Percentiles rank a stretch among this genome's conserved stretches.
phyloP scores from a whole-genome alignment of 2,113 vertebrate species.

The Corydoras sp. region DNA sequence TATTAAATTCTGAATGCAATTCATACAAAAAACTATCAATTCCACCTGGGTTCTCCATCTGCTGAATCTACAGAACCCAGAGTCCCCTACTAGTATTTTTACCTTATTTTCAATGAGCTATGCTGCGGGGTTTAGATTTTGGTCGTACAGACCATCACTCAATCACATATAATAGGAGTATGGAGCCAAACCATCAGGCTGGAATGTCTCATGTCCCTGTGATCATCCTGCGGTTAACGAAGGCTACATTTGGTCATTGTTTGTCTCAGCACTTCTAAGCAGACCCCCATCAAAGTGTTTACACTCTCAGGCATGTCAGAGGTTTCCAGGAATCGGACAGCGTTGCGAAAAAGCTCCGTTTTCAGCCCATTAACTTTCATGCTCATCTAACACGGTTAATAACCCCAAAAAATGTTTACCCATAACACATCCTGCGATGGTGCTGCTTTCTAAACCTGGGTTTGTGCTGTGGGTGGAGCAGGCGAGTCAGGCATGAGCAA shows the following conservation, averaged over 20 bases:
- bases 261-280: conserved; percentile 47
- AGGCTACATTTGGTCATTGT: conserved; percentile 38
- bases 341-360: conserved; percentile 41
- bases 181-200: conserved; percentile 17
- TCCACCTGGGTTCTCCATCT: too few species aligned
- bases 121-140: too few species aligned
- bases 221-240: conserved; percentile 39
- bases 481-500: neutral
- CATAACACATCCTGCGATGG: neutral
- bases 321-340: conserved; percentile 37
- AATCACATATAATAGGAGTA: too few species aligned
- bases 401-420: conserved; percentile 42
- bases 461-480: neutral
- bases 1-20: too few species aligned
- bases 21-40: too few species aligned
- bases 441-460: conserved; percentile 22
- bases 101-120: too few species aligned
- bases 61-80: too few species aligned
- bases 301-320: conserved; percentile 43
- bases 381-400: conserved; percentile 48
- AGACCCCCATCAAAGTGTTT: conserved; percentile 58
- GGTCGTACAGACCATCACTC: too few species aligned
- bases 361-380: conserved; percentile 53
- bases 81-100: too few species aligned
- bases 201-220: conserved; percentile 32